Conservation (phyloP, 1,140 invertebrate genomes). For the Panulirus ornatus region DNA sequence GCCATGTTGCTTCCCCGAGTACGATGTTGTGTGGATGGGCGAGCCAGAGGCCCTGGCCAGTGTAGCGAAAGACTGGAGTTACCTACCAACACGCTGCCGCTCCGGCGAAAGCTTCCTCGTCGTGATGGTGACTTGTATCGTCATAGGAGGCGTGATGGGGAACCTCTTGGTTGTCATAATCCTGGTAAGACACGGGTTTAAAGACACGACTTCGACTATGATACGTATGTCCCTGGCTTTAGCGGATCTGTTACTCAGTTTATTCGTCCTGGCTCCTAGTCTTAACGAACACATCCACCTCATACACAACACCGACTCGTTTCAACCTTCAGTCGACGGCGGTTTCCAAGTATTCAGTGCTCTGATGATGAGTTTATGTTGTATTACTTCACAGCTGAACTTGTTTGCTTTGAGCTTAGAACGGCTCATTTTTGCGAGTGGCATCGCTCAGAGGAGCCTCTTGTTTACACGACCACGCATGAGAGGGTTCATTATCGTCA, state of each 20-base stretch:
- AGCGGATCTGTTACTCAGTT: slow-evolving; percentile 20
- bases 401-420: slow-evolving; percentile 10
- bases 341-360: slow-evolving; percentile 3
- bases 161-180: not conserved
- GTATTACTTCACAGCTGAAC: not conserved
- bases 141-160: slow-evolving; percentile 13
- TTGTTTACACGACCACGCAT: not conserved
- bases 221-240: not conserved
- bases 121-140: not conserved
- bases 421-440: not conserved
- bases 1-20: slow-evolving; percentile 29
- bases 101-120: not conserved
- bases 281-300: not conserved
- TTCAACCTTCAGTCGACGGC: not conserved
- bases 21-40: slow-evolving; percentile 27
- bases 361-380: slow-evolving; percentile 1
- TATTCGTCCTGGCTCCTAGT: slow-evolving; percentile 11
- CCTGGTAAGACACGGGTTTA: not conserved
- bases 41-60: not conserved
- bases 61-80: slow-evolving; percentile 19
- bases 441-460: not conserved
- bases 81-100: slow-evolving; percentile 32
- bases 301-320: slow-evolving; percentile 11
- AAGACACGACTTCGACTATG: not conserved
- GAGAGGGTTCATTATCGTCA: not conserved